Conservation (phyloP, 2,113 vertebrate genomes). For the Sinocyclocheilus rhinocerous region DNA sequence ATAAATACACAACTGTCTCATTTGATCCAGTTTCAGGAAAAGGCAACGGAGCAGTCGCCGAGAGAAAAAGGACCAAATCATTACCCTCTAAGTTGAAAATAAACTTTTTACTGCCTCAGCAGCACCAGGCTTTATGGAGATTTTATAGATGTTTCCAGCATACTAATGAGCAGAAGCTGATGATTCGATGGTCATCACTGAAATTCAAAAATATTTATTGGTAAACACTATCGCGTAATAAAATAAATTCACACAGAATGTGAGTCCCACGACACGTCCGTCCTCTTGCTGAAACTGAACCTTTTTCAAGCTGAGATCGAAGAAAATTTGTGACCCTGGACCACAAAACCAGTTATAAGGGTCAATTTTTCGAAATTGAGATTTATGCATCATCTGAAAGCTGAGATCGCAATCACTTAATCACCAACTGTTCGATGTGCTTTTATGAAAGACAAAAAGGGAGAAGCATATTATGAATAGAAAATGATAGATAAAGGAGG, state of each 20-base stretch:
- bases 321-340: not conserved
- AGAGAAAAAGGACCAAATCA: conserved; percentile 46
- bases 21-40: conserved; percentile 48
- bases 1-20: conserved; percentile 43
- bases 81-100: conserved; percentile 43
- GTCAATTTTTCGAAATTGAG: no score
- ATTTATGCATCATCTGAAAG: no score
- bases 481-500: not conserved
- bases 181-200: conserved; percentile 43
- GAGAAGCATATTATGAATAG: not conserved
- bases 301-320: not conserved
- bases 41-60: conserved; percentile 26
- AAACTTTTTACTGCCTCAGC: conserved; percentile 49
- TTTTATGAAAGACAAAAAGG: conserved; percentile 11
- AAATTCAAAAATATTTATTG: conserved; percentile 53
- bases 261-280: not conserved
- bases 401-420: not conserved
- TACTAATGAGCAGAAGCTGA: conserved; percentile 46
- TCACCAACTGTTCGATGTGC: not conserved
- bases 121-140: conserved; percentile 52
- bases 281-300: not conserved
- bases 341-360: no score
- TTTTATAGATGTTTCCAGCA: conserved; percentile 38
- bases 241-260: conserved; percentile 42
- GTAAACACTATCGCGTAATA: conserved; percentile 34